Evolutionary conservation across 2,888 invertebrate genomes (phyloP), one percentile per base, ranked within the genome.

Genomic region (Augochlorella aurata): DNA sequence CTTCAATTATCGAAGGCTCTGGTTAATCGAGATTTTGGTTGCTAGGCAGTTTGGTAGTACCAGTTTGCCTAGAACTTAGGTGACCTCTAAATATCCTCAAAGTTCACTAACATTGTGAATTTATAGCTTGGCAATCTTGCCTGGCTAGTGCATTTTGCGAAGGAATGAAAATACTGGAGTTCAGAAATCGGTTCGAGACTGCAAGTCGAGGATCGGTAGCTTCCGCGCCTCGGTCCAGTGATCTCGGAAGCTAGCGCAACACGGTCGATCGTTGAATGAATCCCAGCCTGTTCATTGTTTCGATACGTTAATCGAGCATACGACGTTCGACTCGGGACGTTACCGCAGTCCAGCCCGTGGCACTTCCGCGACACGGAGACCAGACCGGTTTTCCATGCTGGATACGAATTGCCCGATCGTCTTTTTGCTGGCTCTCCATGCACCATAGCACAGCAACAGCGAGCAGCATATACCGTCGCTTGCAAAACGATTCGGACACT

Each of bases 351-450:
- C 45, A 71, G 77, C 58, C 66, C 52, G 75, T 82, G 77, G 74
- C 85, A 86, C 88, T 87, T 86, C 87, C 87, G 87, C 81, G 85
- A 87, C 83, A 81, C 85, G 79, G 74, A 76, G 79, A 73, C 79
- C 67, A 81, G 87, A 88, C 87, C 88, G 87, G 87, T 88, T 88
- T 79, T 85, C 82, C 86, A 71, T 75, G 82, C 63, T 86, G 80
- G 82, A 85, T 88, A 86, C 86, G 87, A 87, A 87, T 87, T 79
- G 82, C 80, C 16, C 67, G 79, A 58, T 87, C 84, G 74, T 87
- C 87, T 84, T 87, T 85, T 87, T 85, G 79, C 76, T 71, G 82
- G 67, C 76, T 80, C 79, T 66, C 66, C 29, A 24, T 29, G 47
- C 79, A 54, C 76, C 75, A 49, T 73, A 24, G 66, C 50, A 9